Evolutionary conservation across 2,797 vertebrate species (phyloP).

Genomic region (Crypturellus tataupa): DNA sequence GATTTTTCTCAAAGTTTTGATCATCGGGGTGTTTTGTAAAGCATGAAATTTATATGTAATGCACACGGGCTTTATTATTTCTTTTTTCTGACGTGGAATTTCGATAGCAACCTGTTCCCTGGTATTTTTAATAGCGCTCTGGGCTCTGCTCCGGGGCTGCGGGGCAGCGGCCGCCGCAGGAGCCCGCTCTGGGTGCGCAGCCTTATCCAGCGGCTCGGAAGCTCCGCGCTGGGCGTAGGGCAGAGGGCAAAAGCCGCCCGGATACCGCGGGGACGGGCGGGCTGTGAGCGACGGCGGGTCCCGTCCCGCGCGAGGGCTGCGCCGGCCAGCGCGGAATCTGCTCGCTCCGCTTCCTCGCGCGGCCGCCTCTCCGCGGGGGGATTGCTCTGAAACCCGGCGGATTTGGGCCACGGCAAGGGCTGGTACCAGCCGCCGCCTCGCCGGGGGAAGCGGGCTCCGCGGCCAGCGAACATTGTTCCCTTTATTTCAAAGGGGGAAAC

Average conservation of each 20-base stretch:
- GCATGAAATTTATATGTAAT: not conserved
- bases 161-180: not conserved
- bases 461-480: constrained; percentile 82
- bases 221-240: fast-evolving
- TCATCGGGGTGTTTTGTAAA: not conserved
- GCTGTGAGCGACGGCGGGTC: too few relatives aligned
- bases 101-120: not conserved
- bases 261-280: too few relatives aligned
- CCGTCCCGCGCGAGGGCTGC: not conserved
- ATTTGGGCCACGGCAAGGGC: not conserved
- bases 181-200: too few relatives aligned
- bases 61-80: not conserved
- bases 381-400: not conserved
- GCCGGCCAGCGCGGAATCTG: not conserved
- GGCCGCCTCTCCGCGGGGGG: not conserved
- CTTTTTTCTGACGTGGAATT: not conserved
- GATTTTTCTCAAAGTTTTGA: not conserved
- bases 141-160: not conserved
- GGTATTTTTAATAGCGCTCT: not conserved
- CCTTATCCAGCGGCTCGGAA: not conserved
- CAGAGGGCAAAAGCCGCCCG: fast-evolving
- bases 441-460: constrained; percentile 69
- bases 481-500: constrained; percentile 84
- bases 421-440: constrained; percentile 21
- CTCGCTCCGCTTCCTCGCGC: not conserved